Percentiles rank a stretch among this genome's conserved stretches.
Evolutionary conservation across 2,888 invertebrate species (phyloP).

Genomic region (Lasioglossum oenotherae): DNA sequence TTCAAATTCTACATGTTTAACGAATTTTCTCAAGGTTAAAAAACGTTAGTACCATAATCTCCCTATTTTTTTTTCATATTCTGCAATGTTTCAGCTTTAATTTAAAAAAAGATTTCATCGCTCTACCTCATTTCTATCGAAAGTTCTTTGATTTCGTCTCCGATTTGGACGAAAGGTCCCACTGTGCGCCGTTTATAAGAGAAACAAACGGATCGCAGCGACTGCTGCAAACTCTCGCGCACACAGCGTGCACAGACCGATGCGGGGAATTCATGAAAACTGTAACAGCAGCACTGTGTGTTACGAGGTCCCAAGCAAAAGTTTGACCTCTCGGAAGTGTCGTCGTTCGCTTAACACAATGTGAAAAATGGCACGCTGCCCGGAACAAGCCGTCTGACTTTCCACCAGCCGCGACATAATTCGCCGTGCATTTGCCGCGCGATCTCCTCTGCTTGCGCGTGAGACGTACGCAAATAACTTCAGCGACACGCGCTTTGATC

Average conservation of each 20-base stretch:
- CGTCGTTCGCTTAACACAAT: neutral
- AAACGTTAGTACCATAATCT: too few relatives aligned
- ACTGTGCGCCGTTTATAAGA: neutral
- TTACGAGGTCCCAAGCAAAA: neutral
- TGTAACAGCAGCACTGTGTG: neutral
- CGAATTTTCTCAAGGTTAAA: too few relatives aligned
- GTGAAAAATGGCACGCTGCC: conserved; percentile 14
- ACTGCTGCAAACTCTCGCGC: neutral
- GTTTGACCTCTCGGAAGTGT: neutral
- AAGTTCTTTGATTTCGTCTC: too few relatives aligned
- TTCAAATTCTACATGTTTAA: too few relatives aligned
- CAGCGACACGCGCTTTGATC: conserved; percentile 45
- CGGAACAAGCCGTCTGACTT: neutral
- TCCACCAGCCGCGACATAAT: conserved; percentile 9
- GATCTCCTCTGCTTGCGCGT: neutral
- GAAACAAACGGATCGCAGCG: neutral
- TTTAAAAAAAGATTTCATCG: too few relatives aligned
- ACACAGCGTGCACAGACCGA: neutral
- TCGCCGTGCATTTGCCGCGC: neutral
- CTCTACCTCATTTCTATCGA: too few relatives aligned
- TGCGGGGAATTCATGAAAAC: neutral
- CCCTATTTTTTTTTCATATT: too few relatives aligned
- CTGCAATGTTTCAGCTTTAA: too few relatives aligned
- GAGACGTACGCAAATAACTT: conserved; percentile 17
- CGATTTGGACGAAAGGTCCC: too few relatives aligned